Percentiles rank a stretch among this genome's conserved stretches.
Conservation (phyloP, 2,888 invertebrate genomes). For the Chloromyia formosa region DNA sequence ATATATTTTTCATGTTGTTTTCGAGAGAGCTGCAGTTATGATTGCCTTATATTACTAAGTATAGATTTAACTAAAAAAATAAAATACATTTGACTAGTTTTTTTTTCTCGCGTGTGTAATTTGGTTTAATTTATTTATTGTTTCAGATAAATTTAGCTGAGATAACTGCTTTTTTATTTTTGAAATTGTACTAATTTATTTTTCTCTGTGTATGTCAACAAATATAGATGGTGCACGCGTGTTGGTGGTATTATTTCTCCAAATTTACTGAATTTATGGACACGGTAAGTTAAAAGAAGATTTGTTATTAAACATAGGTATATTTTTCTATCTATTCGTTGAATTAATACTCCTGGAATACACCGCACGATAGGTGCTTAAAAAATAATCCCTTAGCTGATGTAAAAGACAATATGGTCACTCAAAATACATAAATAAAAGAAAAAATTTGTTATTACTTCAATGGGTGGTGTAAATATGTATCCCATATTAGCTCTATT, state of each 20-base stretch:
- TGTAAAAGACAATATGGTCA: too few relatives aligned
- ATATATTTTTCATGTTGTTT: conserved; percentile 46
- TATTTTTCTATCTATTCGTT: too few relatives aligned
- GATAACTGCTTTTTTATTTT: conserved; percentile 35
- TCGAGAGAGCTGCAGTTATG: conserved; percentile 59
- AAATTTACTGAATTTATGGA: conserved; percentile 97
- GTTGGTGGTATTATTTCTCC: conserved; percentile 97
- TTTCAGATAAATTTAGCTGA: neutral
- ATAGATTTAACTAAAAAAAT: too few relatives aligned
- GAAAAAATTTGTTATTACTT: too few relatives aligned
- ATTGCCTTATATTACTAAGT: conserved; percentile 25
- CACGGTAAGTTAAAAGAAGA: conserved; percentile 76
- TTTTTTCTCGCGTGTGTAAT: conserved; percentile 23
- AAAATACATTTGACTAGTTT: conserved; percentile 21
- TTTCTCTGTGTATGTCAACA: neutral
- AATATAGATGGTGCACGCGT: conserved; percentile 85
- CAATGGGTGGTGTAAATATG: too few relatives aligned
- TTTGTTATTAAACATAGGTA: neutral
- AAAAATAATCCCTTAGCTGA: too few relatives aligned
- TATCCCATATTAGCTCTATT: too few relatives aligned
- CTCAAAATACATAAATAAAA: too few relatives aligned
- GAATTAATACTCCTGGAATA: too few relatives aligned
- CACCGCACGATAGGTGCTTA: too few relatives aligned
- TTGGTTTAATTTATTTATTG: neutral
- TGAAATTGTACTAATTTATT: too few relatives aligned